These are phyloP conservation scores for Eutrigla gurnardus DNA, from an alignment of 2,797 vertebrate genomes.

Conservation along the genomic window DNA sequence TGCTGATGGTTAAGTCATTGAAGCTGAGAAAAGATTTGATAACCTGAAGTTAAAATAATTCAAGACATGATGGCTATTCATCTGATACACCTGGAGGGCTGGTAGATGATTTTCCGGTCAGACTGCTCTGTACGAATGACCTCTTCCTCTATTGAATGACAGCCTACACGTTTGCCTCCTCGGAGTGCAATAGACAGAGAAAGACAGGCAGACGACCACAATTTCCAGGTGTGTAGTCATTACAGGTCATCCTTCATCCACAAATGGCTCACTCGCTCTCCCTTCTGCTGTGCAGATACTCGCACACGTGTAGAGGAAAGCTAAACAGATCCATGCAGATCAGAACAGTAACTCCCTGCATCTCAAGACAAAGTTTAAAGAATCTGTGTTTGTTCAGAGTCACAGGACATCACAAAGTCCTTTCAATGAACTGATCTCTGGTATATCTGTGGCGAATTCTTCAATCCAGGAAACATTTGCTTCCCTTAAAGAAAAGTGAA, in stretches of 20 bases:
- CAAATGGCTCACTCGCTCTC: constrained; percentile 30
- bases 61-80: background rate
- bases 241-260: constrained; percentile 29
- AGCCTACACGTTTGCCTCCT: no score
- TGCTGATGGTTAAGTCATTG: constrained; percentile 18
- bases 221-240: constrained; percentile 4
- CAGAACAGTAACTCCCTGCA: constrained; percentile 15
- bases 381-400: constrained; percentile 5
- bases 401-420: background rate
- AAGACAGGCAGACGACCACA: no score
- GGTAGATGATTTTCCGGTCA: background rate
- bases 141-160: constrained; percentile 7
- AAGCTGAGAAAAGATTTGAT: background rate
- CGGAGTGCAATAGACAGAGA: no score
- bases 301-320: constrained; percentile 41
- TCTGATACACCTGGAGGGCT: constrained; percentile 2
- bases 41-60: constrained; percentile 1
- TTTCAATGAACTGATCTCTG: background rate
- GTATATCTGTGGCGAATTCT: background rate
- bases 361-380: background rate
- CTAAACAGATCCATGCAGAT: background rate
- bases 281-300: constrained; percentile 26
- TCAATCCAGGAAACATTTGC: background rate
- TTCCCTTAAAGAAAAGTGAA: background rate
- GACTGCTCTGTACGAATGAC: background rate